phyloP scores from a whole-genome alignment of 2,888 invertebrate species.

The Eucriotettix oculatus region DNA sequence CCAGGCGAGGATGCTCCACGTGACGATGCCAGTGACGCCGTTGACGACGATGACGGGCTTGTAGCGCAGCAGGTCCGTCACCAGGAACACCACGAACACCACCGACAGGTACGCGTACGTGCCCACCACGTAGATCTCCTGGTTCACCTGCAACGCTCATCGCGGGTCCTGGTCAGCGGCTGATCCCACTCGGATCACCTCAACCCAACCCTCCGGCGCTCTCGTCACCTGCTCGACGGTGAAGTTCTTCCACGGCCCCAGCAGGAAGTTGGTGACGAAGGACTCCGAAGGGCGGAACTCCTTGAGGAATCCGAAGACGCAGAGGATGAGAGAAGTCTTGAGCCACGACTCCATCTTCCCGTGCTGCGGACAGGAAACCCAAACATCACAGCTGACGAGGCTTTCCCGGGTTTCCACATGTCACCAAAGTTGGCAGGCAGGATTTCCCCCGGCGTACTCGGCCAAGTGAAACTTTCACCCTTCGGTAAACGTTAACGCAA shows the following conservation, averaged over 20 bases:
- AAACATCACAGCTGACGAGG: too few species aligned
- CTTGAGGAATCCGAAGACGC: conserved; percentile 64
- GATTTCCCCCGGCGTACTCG: too few species aligned
- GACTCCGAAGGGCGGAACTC: conserved; percentile 80
- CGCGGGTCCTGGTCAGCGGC: too few species aligned
- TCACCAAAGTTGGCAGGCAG: too few species aligned
- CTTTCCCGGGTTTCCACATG: too few species aligned
- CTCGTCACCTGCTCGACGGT: conserved; percentile 38
- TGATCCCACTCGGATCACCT: too few species aligned
- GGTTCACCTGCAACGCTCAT: conserved; percentile 32
- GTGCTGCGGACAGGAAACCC: neutral
- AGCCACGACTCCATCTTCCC: conserved; percentile 37
- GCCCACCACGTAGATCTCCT: conserved; percentile 70
- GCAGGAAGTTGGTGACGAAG: conserved; percentile 55
- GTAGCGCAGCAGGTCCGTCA: conserved; percentile 71
- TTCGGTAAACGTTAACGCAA: too few species aligned
- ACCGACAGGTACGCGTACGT: conserved; percentile 70
- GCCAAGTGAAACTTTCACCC: too few species aligned
- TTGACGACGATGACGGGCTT: conserved; percentile 79
- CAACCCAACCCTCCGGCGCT: too few species aligned
- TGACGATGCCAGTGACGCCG: conserved; percentile 49
- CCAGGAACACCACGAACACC: conserved; percentile 57
- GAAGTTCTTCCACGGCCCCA: conserved; percentile 62
- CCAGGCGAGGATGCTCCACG: conserved; percentile 62
- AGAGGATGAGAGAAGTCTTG: conserved; percentile 50